A percentile compares a stretch with the other conserved stretches of the same genome.
These are phyloP conservation scores for Antennarius maculatus DNA, from an alignment of 2,797 vertebrate species.

Conservation along the genomic window DNA sequence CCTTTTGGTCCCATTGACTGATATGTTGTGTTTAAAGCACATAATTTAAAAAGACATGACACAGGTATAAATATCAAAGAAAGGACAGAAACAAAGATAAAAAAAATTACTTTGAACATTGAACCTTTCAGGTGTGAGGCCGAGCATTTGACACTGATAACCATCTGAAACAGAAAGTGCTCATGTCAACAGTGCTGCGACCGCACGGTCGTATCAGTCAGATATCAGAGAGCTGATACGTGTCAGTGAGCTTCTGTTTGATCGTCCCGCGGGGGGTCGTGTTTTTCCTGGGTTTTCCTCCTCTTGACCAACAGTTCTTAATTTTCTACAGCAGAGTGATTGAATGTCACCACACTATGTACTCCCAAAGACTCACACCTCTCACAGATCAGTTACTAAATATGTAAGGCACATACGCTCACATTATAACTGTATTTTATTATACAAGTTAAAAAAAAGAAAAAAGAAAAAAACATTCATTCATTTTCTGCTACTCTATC, in stretches of 20 bases:
- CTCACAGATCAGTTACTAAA: conserved; percentile 30
- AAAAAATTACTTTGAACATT: not conserved
- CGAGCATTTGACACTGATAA: conserved; percentile 49
- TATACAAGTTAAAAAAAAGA: too few species aligned
- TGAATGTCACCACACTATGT: conserved; percentile 70
- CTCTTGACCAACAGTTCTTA: conserved; percentile 63
- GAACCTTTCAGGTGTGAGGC: not conserved
- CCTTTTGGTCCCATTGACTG: not conserved
- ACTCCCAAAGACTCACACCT: conserved; percentile 38
- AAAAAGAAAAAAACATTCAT: too few species aligned
- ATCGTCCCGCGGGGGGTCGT: conserved; percentile 54
- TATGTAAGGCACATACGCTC: not conserved
- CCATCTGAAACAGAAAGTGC: conserved; percentile 53
- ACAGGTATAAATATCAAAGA: too few species aligned
- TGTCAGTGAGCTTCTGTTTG: conserved; percentile 64
- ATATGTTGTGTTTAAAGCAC: not conserved
- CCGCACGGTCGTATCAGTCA: conserved; percentile 62
- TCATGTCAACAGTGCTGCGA: conserved; percentile 59
- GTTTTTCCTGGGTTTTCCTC: conserved; percentile 31
- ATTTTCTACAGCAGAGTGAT: conserved; percentile 67
- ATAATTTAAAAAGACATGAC: not conserved
- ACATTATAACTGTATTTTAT: not conserved
- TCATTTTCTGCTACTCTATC: too few species aligned
- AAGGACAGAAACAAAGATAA: conserved; percentile 9
- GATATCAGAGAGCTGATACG: conserved; percentile 66